These are phyloP conservation scores for Lycophotia porphyrea DNA, from an alignment of 2,888 invertebrate species.

Conservation along the genomic window DNA sequence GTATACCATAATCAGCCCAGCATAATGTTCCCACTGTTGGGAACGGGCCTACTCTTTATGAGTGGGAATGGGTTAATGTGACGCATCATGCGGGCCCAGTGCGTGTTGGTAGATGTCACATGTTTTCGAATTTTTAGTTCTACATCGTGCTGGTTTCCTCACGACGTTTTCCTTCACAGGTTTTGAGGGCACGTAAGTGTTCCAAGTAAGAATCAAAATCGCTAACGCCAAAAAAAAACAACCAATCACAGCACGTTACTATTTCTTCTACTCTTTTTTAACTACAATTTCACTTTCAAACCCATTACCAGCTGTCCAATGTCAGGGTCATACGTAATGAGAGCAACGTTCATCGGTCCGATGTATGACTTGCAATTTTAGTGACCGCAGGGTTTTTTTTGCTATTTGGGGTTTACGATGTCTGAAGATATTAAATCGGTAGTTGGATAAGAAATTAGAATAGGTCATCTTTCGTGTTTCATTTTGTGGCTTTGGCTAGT, in stretches of 20 bases:
- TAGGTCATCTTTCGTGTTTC: no score
- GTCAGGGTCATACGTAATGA: slow-evolving; percentile 33
- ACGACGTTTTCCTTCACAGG: neutral
- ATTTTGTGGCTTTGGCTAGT: neutral
- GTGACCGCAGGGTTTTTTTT: slow-evolving; percentile 29
- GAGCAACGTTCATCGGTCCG: neutral
- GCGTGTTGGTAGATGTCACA: neutral
- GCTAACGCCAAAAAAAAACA: neutral
- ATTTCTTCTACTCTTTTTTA: neutral
- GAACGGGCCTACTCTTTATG: neutral
- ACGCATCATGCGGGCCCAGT: neutral
- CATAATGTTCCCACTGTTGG: neutral
- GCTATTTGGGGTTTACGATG: neutral
- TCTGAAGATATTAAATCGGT: neutral
- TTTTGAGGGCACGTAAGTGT: neutral
- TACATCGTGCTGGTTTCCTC: neutral
- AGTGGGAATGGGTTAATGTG: neutral
- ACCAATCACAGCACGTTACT: neutral
- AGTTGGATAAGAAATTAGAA: neutral
- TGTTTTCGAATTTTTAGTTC: neutral
- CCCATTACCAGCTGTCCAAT: slow-evolving; percentile 14
- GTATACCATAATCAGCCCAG: neutral
- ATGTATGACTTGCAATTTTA: slow-evolving; percentile 41
- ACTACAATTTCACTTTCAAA: slow-evolving; percentile 34
- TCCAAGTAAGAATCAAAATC: neutral